Evolutionary conservation across 2,888 invertebrate species (phyloP).

Genomic region (Arge pagana): DNA sequence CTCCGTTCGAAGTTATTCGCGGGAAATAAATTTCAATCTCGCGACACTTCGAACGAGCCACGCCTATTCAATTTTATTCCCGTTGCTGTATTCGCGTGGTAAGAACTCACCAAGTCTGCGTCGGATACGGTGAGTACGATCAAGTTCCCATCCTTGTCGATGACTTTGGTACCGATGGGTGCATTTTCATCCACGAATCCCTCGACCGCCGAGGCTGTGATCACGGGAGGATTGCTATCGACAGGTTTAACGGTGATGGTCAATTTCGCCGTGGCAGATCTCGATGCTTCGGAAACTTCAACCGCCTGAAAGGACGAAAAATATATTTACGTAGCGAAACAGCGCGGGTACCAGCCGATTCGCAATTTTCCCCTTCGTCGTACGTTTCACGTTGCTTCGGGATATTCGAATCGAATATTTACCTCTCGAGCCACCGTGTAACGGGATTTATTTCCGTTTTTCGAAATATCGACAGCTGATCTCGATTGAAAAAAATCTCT

Average conservation of each 20-base stretch:
- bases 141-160: slow-evolving; percentile 69
- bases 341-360: no score
- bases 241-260: slow-evolving; percentile 83
- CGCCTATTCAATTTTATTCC: not conserved
- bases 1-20: no score
- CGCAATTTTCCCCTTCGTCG: no score
- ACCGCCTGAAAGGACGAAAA: slow-evolving; percentile 77
- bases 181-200: slow-evolving; percentile 87
- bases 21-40: not conserved
- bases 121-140: slow-evolving; percentile 79
- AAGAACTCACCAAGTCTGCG: slow-evolving; percentile 76
- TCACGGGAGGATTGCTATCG: slow-evolving; percentile 83
- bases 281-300: slow-evolving; percentile 76
- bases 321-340: no score
- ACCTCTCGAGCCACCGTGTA: no score
- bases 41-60: not conserved
- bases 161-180: slow-evolving; percentile 78
- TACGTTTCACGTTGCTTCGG: no score
- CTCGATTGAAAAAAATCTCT: no score
- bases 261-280: slow-evolving; percentile 83
- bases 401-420: no score
- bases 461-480: no score
- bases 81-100: not conserved
- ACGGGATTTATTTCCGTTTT: no score
- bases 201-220: slow-evolving; percentile 71